Base-by-base conservation (phyloP, 2,797 vertebrate genomes). In the Halcyon leucocephala region DNA sequence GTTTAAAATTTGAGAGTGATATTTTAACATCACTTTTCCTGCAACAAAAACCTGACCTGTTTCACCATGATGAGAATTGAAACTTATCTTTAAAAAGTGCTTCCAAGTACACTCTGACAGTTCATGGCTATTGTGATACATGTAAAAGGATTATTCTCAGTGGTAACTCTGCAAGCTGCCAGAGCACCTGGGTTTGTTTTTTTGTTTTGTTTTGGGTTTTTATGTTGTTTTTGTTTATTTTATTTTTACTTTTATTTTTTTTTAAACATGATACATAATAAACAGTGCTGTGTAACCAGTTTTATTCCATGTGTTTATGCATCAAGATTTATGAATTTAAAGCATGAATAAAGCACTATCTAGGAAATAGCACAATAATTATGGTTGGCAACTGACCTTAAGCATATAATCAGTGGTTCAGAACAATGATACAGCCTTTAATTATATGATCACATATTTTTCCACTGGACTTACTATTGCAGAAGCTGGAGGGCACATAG, bases 341-440 rank as follows among this genome's bases (percentile, higher is more conserved):
- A 72, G 51, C 26, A 72, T 12, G 20, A 84, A 84, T 72, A 92
- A 91, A 84, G 48, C 25, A 57, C 55, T 49, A 7, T 33, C 66
- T 77, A 95, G 80, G 85, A 91, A 96, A 89, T 4, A 74, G 76
- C 39, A 65, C 42, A 65, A 51, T 80, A 91, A 90, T 70, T 92
- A 91, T 29, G 35, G 67, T 20, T 90, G 84, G 55, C 60, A 88
- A 84, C n/a, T 89, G 77, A 90, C 49, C 44, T 17, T 66, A 90
- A 77, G 67, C 44, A 41, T 77, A 51, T 90, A 94, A 90, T 82
- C 96, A 90, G 67, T 35, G 82, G 67, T 90, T 95, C 73, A 92
- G 77, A 95, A 93, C 54, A 87, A 73, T 24, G 55, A 70, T 37
- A 60, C 33, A 79, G 60, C 28, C 91, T 80, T 94, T 94, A 95